Percentiles rank a stretch among this genome's conserved stretches.
These are phyloP conservation scores for Tyto alba DNA, from an alignment of 2,113 vertebrate species.

Conservation along the genomic window DNA sequence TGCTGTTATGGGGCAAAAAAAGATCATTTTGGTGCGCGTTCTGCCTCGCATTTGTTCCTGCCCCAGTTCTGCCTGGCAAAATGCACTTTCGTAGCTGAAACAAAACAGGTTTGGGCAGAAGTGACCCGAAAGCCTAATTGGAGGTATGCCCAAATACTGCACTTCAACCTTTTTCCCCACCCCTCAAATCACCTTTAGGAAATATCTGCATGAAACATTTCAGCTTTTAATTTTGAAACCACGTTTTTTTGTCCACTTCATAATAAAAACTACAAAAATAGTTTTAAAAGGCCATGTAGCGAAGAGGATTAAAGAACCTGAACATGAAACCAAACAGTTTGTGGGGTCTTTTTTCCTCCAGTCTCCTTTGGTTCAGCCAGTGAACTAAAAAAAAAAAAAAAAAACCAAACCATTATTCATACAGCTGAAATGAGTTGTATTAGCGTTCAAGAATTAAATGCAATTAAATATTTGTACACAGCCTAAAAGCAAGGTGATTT, in stretches of 20 bases:
- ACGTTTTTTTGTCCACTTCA: not conserved
- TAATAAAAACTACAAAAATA: not conserved
- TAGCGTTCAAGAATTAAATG: not conserved
- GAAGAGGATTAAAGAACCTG: not conserved
- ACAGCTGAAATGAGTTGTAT: not conserved
- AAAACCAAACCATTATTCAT: not conserved
- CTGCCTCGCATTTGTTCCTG: not conserved
- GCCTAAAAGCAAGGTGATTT: conserved; percentile 48
- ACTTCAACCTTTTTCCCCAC: not conserved
- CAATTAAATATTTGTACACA: conserved; percentile 21
- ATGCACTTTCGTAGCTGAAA: not conserved
- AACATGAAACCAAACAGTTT: not conserved
- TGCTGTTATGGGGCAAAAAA: not conserved
- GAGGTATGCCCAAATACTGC: not conserved
- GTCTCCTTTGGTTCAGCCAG: not conserved
- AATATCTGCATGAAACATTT: not conserved
- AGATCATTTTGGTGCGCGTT: accelerated
- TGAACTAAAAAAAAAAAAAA: not conserved
- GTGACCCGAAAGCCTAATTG: not conserved
- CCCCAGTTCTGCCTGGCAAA: not conserved
- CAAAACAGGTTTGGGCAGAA: not conserved
- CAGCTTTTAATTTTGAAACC: not conserved
- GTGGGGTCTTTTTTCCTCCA: not conserved
- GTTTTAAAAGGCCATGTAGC: not conserved
- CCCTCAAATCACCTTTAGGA: not conserved